These are phyloP conservation scores for Atta texana DNA, from an alignment of 1,140 invertebrate genomes.

Conservation along the genomic window DNA sequence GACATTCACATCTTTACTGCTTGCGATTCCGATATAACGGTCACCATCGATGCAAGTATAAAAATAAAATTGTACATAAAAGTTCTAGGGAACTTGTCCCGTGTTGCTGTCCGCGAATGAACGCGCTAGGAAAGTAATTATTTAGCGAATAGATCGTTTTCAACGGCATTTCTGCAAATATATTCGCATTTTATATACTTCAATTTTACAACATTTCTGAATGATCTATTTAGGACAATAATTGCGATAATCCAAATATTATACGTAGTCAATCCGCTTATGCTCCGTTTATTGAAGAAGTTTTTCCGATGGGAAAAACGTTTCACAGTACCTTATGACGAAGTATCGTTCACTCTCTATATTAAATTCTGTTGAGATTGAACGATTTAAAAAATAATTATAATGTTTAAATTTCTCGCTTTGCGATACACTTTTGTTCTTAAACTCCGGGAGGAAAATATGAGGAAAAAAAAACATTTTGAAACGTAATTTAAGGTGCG, in stretches of 20 bases:
- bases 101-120: slow-evolving; percentile 18
- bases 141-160: slow-evolving; percentile 1
- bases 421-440: background rate
- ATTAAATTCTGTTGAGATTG: slow-evolving; percentile 7
- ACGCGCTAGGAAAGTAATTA: slow-evolving; percentile 1
- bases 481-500: background rate
- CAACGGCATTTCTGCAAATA: background rate
- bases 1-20: slow-evolving; percentile 58
- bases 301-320: background rate
- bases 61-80: slow-evolving; percentile 60
- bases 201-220: background rate
- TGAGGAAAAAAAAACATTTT: background rate
- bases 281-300: background rate
- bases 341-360: background rate
- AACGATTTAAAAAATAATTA: slow-evolving; percentile 22
- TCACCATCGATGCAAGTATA: slow-evolving; percentile 57
- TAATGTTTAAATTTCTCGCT: background rate
- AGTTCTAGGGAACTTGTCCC: slow-evolving; percentile 7
- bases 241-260: slow-evolving; percentile 36
- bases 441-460: background rate
- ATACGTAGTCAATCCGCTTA: slow-evolving; percentile 7
- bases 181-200: slow-evolving; percentile 12
- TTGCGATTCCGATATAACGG: slow-evolving; percentile 44
- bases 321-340: background rate
- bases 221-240: background rate